Percentiles rank a stretch among this genome's conserved stretches.
These are phyloP conservation scores for Zapus hudsonius DNA, from an alignment of 2,113 vertebrate genomes.

Conservation along the genomic window DNA sequence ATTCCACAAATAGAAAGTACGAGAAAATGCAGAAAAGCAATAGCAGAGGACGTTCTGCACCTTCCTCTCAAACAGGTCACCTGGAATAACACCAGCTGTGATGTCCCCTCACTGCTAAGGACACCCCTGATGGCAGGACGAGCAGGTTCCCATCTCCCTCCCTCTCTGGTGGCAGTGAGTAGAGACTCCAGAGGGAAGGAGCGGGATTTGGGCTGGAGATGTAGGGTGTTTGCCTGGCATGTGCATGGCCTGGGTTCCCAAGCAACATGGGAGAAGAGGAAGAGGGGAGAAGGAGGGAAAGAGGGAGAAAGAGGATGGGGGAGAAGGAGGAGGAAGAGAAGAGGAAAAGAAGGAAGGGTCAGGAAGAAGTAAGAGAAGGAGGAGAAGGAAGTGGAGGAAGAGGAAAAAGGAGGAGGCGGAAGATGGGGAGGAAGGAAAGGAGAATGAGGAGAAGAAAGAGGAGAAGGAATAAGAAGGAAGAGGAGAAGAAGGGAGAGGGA, in stretches of 20 bases:
- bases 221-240: neutral
- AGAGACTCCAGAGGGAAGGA: neutral
- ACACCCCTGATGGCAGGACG: rapidly evolving
- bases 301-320: too few species aligned
- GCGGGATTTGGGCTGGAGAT: neutral
- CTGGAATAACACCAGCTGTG: conserved; percentile 60
- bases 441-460: too few species aligned
- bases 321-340: neutral
- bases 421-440: too few species aligned
- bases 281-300: neutral
- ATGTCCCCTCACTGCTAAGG: neutral
- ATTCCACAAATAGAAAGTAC: conserved; percentile 74
- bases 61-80: conserved; percentile 55
- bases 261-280: too few species aligned
- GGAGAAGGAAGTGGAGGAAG: too few species aligned
- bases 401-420: too few species aligned
- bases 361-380: too few species aligned
- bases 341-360: neutral
- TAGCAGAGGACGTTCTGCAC: conserved; percentile 55
- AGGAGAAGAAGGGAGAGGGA: too few species aligned
- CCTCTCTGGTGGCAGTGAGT: neutral
- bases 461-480: too few species aligned
- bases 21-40: conserved; percentile 65
- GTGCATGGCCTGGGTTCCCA: neutral
- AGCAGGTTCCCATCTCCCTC: too few species aligned